Percentiles rank a stretch among this genome's conserved stretches.
Evolutionary conservation across 2,888 invertebrate species (phyloP).

Genomic region (Thymelicus lineola): DNA sequence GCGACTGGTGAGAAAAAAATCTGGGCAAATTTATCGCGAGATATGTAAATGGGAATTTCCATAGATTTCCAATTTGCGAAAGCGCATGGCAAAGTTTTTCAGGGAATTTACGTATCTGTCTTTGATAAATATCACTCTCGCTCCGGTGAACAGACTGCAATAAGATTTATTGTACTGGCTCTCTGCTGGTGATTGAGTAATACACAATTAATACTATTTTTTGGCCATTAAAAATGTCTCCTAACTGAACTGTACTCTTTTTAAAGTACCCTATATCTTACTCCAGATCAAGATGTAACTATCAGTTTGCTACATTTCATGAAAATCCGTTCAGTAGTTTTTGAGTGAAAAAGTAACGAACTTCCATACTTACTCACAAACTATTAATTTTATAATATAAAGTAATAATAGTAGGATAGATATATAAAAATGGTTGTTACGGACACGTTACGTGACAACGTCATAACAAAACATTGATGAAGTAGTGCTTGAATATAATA

Average conservation of each 20-base stretch:
- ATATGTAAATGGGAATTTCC: conserved; percentile 29
- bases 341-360: too few relatives aligned
- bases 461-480: too few relatives aligned
- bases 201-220: not conserved
- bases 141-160: conserved; percentile 3
- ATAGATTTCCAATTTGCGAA: conserved; percentile 35
- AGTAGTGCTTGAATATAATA: too few relatives aligned
- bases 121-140: conserved; percentile 26
- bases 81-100: conserved; percentile 26
- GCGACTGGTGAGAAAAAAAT: conserved; percentile 32
- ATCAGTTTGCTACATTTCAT: too few relatives aligned
- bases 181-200: not conserved
- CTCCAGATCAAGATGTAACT: too few relatives aligned
- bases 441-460: too few relatives aligned
- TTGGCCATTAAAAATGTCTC: not conserved
- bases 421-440: too few relatives aligned
- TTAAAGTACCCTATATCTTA: too few relatives aligned
- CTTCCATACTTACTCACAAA: too few relatives aligned
- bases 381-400: too few relatives aligned
- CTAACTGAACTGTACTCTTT: not conserved
- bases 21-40: conserved; percentile 30
- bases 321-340: too few relatives aligned
- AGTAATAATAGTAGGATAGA: too few relatives aligned
- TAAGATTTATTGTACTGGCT: not conserved
- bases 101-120: conserved; percentile 23